Evolutionary conservation across 2,888 invertebrate species (phyloP), one percentile per base, ranked within the genome.

Genomic region (Noctua pronuba): DNA sequence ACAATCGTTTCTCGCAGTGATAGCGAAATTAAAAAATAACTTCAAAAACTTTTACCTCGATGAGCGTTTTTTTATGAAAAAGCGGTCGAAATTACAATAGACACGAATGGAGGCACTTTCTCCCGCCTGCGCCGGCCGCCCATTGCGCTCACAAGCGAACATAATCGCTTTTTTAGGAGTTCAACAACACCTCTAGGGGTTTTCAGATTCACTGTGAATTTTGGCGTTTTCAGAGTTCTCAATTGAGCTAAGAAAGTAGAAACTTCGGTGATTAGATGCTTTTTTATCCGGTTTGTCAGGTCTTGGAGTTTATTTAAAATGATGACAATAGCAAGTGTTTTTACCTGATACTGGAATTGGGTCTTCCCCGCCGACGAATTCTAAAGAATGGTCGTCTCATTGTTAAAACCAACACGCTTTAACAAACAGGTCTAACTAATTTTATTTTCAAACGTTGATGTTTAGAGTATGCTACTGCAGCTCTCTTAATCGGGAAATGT

Each of bases 11-110:
- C 80, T 72, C 66, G 35, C 66, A 77, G 68, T 74, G 69, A 81
- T 75, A 58, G 69, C 73, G 55, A 88, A 82, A 81, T 83, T 75
- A 77, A 84, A 84, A 88, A 83, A 80, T 82, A 81, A 72, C 78
- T 83, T 68, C 35, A 86, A 84, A 75, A 87, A 82, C 80, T 84
- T 88, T 88, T 89, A 88, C 89, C 65, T 67, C 83, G 82, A 78
- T 83, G 84, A 89, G 82, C 78, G 83, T 86, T 88, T 89, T 89
- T 85, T 89, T 85, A 81, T 83, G 76, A 79, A 79, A 80, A 85
- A 83, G 86, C 83, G 80, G 89, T 80, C 86, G 85, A 80, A 88
- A 77, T 85, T 76, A 89, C 89, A 87, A 82, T 84, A 76, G 82
- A 67, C 79, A 81, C 83, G 88, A 79, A 79, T 28, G 46, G 38